Conservation (phyloP, 2,113 vertebrate genomes). For the Todiramphus chloris region DNA sequence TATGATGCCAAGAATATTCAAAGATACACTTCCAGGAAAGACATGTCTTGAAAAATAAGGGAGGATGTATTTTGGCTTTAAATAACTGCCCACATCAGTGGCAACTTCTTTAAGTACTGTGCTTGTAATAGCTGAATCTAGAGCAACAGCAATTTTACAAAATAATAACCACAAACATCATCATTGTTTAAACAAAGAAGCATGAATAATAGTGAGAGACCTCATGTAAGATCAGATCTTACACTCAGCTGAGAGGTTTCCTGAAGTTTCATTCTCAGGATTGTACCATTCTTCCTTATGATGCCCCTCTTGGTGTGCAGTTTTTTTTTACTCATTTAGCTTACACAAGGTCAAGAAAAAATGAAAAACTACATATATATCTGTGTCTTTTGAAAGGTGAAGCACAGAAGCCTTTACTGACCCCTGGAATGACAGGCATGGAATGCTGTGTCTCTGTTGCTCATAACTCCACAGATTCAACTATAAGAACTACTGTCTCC, state of each 20-base stretch:
- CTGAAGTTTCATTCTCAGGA: slow-evolving; percentile 4
- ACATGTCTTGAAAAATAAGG: slow-evolving; percentile 1
- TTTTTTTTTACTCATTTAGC: background rate
- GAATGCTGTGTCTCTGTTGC: background rate
- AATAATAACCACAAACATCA: background rate
- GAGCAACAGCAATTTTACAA: slow-evolving; percentile 41
- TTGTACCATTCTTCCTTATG: background rate
- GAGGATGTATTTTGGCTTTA: background rate
- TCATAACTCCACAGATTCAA: background rate
- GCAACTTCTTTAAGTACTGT: background rate
- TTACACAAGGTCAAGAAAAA: background rate
- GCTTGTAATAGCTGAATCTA: slow-evolving; percentile 14
- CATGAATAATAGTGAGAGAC: slow-evolving; percentile 4
- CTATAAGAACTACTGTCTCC: background rate
- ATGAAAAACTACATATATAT: background rate
- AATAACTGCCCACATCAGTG: slow-evolving; percentile 49
- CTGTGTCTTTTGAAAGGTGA: background rate
- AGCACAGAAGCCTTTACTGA: background rate
- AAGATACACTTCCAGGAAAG: slow-evolving; percentile 30
- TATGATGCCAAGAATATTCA: background rate
- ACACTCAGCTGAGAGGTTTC: background rate
- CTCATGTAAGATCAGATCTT: background rate
- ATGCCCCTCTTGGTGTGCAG: background rate
- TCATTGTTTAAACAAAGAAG: background rate
- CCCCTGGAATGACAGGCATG: background rate